These are phyloP conservation scores for Chlamydotis undulata DNA, from an alignment of 2,113 vertebrate species.

Conservation along the genomic window DNA sequence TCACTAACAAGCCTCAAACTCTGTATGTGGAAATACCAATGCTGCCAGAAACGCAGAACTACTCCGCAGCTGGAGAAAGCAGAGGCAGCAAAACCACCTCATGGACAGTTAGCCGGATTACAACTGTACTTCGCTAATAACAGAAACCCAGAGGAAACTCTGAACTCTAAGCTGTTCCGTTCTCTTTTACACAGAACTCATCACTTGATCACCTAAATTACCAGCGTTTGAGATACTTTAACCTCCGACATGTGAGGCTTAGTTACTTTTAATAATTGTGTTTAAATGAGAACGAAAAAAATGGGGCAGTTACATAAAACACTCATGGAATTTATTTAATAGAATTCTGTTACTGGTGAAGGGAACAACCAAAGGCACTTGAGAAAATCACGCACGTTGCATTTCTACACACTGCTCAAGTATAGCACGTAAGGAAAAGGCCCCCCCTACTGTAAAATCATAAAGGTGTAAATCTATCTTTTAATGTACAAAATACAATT, in stretches of 20 bases:
- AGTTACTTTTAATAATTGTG: background rate
- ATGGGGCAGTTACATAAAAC: background rate
- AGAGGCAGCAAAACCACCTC: background rate
- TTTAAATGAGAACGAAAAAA: background rate
- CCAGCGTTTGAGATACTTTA: background rate
- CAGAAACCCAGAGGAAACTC: background rate
- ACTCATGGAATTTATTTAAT: background rate
- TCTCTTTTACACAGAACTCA: background rate
- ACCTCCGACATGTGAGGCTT: background rate
- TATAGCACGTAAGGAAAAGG: background rate
- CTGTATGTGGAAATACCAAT: background rate
- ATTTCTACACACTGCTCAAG: background rate
- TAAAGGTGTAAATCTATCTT: background rate
- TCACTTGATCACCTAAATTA: background rate
- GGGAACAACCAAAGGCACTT: background rate
- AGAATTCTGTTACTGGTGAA: background rate
- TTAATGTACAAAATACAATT: background rate
- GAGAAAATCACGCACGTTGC: background rate
- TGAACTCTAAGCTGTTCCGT: too few relatives aligned
- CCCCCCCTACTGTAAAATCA: background rate
- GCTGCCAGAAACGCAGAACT: background rate
- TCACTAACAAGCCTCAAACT: background rate
- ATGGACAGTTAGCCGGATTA: background rate
- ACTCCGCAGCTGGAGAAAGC: background rate
- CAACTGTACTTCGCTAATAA: background rate